A percentile compares a stretch with the other conserved stretches of the same genome.
Conservation (phyloP, 2,113 vertebrate species). For the Taxidea taxus region DNA sequence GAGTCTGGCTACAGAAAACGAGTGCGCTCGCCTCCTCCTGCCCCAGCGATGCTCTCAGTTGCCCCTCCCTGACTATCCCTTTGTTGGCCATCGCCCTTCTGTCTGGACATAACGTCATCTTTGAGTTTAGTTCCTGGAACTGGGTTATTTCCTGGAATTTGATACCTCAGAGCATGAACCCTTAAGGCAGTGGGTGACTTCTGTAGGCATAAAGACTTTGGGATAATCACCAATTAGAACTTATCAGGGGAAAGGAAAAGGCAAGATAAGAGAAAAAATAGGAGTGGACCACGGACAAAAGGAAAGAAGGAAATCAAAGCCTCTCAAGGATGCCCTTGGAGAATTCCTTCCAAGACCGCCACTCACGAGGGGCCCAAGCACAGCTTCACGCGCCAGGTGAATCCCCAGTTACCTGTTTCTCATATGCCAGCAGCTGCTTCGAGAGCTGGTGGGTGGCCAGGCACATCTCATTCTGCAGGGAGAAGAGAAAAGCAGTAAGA, state of each 20-base stretch:
- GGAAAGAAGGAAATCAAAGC: neutral
- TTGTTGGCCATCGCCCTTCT: neutral
- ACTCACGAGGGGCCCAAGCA: neutral
- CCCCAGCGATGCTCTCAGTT: fast-evolving
- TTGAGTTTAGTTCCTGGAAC: neutral
- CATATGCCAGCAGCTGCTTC: constrained; percentile 93
- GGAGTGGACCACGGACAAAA: neutral
- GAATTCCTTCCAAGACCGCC: neutral
- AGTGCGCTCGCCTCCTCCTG: neutral
- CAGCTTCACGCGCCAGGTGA: fast-evolving
- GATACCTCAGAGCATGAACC: neutral
- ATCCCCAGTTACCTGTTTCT: constrained; percentile 90
- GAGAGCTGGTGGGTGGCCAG: constrained; percentile 97
- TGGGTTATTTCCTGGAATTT: neutral
- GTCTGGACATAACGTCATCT: neutral
- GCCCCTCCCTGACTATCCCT: neutral
- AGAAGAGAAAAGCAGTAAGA: constrained; percentile 42
- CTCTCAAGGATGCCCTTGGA: neutral
- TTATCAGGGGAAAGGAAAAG: constrained; percentile 3
- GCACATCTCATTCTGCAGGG: constrained; percentile 95
- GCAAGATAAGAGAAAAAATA: neutral
- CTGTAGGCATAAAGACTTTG: neutral
- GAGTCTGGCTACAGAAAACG: neutral
- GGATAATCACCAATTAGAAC: neutral
- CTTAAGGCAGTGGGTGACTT: neutral